Conservation (phyloP, 2,113 vertebrate genomes). For the Sinocyclocheilus rhinocerous region DNA sequence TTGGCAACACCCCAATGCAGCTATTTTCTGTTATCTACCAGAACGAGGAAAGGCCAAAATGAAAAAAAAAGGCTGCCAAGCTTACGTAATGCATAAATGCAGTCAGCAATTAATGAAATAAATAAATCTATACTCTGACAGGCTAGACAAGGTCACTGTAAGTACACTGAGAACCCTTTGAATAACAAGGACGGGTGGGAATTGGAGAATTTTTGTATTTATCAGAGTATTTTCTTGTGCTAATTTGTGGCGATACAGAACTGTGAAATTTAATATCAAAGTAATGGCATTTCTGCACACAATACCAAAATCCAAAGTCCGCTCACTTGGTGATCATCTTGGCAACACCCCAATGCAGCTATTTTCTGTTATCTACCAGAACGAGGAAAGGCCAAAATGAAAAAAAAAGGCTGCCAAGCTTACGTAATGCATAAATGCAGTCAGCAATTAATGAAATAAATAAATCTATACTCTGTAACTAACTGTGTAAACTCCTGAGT, state of each 20-base stretch:
- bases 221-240: background rate
- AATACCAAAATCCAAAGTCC: background rate
- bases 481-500: too few relatives aligned
- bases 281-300: background rate
- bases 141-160: background rate
- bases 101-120: background rate
- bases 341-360: background rate
- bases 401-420: background rate
- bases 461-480: background rate
- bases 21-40: background rate
- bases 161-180: background rate
- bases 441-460: background rate
- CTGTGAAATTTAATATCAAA: background rate
- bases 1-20: conserved; percentile 2
- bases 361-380: background rate
- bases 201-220: background rate
- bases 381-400: background rate
- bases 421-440: background rate
- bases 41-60: background rate
- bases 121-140: background rate
- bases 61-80: background rate
- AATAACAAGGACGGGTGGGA: background rate
- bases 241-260: background rate
- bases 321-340: background rate
- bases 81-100: background rate